Evolutionary conservation across 2,797 vertebrate species (phyloP).

Genomic region (Trichosurus vulpecula): DNA sequence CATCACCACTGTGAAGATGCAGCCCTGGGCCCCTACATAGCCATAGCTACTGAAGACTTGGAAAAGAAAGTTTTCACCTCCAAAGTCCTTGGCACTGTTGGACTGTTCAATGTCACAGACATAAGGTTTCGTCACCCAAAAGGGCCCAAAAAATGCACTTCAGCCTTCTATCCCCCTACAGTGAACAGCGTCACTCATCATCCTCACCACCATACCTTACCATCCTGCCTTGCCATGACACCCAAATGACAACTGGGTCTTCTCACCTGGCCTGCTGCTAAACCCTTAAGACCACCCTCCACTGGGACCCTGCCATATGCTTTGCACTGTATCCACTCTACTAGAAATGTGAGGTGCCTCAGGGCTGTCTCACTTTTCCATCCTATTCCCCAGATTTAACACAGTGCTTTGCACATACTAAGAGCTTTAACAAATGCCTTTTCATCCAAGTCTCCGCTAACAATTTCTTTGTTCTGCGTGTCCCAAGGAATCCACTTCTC

Average conservation of each 20-base stretch:
- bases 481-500: neutral
- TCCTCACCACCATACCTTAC: too few relatives aligned
- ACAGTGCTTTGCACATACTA: neutral
- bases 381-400: neutral
- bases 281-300: neutral
- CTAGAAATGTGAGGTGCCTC: neutral
- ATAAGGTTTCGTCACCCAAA: neutral
- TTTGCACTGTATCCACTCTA: too few relatives aligned
- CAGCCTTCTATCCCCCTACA: neutral
- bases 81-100: neutral
- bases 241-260: neutral
- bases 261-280: neutral
- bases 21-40: neutral
- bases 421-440: neutral
- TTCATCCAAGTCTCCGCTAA: neutral
- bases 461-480: neutral
- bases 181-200: too few relatives aligned
- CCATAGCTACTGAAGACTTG: neutral
- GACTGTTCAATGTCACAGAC: neutral
- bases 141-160: neutral
- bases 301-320: neutral
- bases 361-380: neutral
- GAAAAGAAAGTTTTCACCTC: too few relatives aligned
- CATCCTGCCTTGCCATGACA: neutral
- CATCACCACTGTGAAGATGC: neutral